Evolutionary conservation across 2,113 vertebrate species (phyloP), one percentile per base, ranked within the genome.

Genomic region (Varanus komodoensis): DNA sequence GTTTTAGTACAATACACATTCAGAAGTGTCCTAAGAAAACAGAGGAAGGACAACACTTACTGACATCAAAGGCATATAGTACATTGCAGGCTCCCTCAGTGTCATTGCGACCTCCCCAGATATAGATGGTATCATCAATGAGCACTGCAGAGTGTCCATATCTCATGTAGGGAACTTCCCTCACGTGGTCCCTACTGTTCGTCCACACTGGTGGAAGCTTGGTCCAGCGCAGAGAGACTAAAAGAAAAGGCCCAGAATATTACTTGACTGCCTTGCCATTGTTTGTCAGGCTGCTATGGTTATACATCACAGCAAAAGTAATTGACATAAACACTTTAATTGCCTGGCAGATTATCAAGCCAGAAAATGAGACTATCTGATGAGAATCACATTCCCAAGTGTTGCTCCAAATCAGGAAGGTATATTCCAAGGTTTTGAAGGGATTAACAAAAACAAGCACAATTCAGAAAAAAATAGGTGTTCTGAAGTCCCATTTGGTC

Each of bases 1-100:
- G 8, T 0, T 2, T 0, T 3, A 21, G 69, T 61, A 14, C 61
- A 54, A 38, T 48, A 15, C 15, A 15, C 19, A 19, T 90, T 38
- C 84, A 71, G 38, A 15, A 84, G 34, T 8, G 32, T 44, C 6
- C 6, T 21, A 6, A 0, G 0, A 7, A 8, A 61, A 25, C 3
- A 61, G 50, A 82, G 86, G 92, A 84, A 83, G 94, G 90, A 74
- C 67, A 91, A 90, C 92, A 99, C 98, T 99, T 97, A 99, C 99
- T 98, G 98, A 99, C 97, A 88, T 99, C 98, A 73, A 99, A 99
- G 89, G 98, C 99, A 64, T 99, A 99, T n/a, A 99, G 98, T 82
- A 99, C 98, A 25, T 99, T 99, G 97, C 99, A 99, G 95, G 99
- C 99, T 88, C 99, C 99, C 95, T 99, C 99, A 0, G 99, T 99